phyloP scores from a whole-genome alignment of 2,797 vertebrate species.

The Anabacerthia variegaticeps region DNA sequence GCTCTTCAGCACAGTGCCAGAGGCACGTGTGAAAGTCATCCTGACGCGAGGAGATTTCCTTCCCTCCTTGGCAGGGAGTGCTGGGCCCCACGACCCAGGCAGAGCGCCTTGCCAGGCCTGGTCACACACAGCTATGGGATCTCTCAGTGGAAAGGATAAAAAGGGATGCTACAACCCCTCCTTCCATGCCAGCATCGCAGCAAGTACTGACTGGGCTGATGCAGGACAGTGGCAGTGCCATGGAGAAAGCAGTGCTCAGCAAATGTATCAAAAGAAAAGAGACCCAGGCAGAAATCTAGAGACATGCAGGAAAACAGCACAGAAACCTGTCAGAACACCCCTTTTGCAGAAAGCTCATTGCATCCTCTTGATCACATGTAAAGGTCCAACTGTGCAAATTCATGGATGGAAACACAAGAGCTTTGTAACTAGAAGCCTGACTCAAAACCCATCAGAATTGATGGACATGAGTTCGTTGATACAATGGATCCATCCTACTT shows the following conservation, averaged over 20 bases:
- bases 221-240: background rate
- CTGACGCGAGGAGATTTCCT: background rate
- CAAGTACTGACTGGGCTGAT: background rate
- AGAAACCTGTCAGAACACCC: background rate
- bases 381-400: background rate
- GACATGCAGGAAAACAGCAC: background rate
- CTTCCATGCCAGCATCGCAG: accelerated
- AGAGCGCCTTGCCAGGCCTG: background rate
- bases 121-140: background rate
- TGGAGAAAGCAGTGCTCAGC: background rate
- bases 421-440: background rate
- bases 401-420: background rate
- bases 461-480: background rate
- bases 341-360: background rate
- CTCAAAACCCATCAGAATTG: background rate
- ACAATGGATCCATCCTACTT: background rate
- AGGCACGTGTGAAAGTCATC: background rate
- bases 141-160: background rate
- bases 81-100: background rate
- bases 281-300: background rate
- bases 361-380: background rate
- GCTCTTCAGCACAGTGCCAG: background rate
- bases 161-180: background rate
- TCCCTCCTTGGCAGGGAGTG: background rate
- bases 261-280: background rate